Conservation (phyloP, 1,140 invertebrate genomes). For the Macrostomum lignano region DNA sequence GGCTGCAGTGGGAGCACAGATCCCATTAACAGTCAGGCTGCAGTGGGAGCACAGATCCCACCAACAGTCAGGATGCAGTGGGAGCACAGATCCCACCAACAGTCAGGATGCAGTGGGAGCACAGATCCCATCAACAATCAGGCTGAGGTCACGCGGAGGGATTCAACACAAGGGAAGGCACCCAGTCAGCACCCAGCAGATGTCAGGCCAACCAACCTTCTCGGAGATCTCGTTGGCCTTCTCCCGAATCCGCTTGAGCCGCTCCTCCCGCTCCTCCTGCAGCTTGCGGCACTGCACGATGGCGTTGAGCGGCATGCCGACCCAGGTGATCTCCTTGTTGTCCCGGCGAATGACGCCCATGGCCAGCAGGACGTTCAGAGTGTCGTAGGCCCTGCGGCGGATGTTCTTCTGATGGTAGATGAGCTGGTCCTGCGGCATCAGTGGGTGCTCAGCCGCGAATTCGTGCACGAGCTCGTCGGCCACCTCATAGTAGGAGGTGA, state of each 20-base stretch:
- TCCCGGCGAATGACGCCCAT: conserved; percentile 99
- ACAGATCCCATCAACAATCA: no score
- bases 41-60: no score
- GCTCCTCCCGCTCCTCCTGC: conserved; percentile 31
- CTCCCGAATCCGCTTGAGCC: background rate
- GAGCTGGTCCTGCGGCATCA: conserved; percentile 3
- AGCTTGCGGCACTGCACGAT: conserved; percentile 60
- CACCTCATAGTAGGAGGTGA: conserved; percentile 30
- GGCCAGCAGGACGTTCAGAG: conserved; percentile 94
- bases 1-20: no score
- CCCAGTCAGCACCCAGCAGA: no score
- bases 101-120: no score
- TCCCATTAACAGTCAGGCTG: no score
- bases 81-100: no score
- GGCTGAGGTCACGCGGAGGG: no score
- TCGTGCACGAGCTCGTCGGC: conserved; percentile 95
- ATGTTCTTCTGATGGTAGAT: conserved; percentile 81
- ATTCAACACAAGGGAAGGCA: no score
- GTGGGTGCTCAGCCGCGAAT: conserved; percentile 9
- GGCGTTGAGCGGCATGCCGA: conserved; percentile 85
- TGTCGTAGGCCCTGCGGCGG: conserved; percentile 84
- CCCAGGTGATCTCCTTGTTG: conserved; percentile 96
- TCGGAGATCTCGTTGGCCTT: background rate
- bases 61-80: no score
- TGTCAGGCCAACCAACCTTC: no score